Percentiles rank a stretch among this genome's conserved stretches.
Conservation (phyloP, 1,140 invertebrate genomes). For the Ylistrum balloti region DNA sequence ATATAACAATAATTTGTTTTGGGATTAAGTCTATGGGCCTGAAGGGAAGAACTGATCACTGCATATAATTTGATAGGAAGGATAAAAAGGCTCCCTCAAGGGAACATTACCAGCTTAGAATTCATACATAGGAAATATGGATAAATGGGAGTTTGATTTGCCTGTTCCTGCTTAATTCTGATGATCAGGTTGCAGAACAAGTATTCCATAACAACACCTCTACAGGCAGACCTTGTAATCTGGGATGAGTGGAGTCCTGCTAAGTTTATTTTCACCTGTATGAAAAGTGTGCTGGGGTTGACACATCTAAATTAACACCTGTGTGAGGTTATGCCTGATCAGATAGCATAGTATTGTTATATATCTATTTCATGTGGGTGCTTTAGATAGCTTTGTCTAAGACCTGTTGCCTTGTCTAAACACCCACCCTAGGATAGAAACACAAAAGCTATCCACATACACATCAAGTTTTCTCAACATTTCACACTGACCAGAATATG, state of each 20-base stretch:
- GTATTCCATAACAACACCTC: neutral
- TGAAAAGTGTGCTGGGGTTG: constrained; percentile 22
- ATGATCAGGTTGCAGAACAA: neutral
- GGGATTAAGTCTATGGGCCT: neutral
- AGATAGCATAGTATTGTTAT: neutral
- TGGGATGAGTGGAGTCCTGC: neutral
- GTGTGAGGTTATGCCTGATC: neutral
- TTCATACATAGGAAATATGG: neutral
- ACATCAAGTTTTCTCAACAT: neutral
- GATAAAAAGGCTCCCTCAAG: neutral
- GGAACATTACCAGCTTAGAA: neutral
- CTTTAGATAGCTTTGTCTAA: neutral
- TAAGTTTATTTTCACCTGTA: constrained; percentile 23
- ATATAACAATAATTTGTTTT: neutral
- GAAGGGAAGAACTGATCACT: neutral
- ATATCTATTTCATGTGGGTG: neutral
- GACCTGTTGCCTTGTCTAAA: constrained; percentile 2
- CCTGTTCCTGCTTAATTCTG: neutral
- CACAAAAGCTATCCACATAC: no score
- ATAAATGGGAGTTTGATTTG: neutral
- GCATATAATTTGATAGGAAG: neutral
- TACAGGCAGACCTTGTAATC: neutral
- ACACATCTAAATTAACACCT: neutral
- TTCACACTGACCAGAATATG: neutral
- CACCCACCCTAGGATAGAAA: neutral